Base-by-base conservation (phyloP, 2,113 vertebrate genomes). In the Sylvia atricapilla region DNA sequence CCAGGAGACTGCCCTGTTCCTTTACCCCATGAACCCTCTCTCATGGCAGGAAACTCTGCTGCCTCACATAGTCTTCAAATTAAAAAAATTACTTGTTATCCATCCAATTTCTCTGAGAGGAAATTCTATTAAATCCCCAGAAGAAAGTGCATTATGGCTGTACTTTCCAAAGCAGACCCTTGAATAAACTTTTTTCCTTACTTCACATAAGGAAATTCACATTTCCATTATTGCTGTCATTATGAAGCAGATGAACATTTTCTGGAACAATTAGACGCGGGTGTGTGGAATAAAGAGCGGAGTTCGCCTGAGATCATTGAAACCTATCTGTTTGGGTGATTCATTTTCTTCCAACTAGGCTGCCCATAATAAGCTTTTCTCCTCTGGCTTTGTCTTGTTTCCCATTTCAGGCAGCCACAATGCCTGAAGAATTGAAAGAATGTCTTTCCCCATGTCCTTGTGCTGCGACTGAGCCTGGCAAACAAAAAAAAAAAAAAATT, bases 181-280 rank as follows among this genome's bases (percentile, higher is more conserved):
- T 98, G 98, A 98, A 98, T 97, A 98, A 98, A 98, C 97, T 98
- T 98, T 96, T 95, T 96, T 97, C 97, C 93, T 97, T 97, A 98
- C 98, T 98, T 96, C 97, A 97, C 96, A 94, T 97, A 97, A 97
- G 52, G 64, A 81, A 81, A 68, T 81, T 81, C 78, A 68, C 78
- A 81, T 97, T 97, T 93, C 92, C 91, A 97, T 98, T 98, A 95
- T 98, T 95, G 88, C 94, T 96, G 91, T 84, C 97, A 98, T 98
- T 98, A 97, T 98, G 97, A 97, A 97, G 93, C 97, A 98, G 97
- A 98, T 97, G 98, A 98, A 98, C 97, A 97, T 98, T 98, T 98
- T 96, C 97, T 97, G 97, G 96, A 98, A 98, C 98, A 98, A 98
- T 98, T 98, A 98, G 97, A 97, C 0, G 68, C 41, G 92, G 93